phyloP scores from a whole-genome alignment of 2,113 vertebrate species.

The Sitta europaea region DNA sequence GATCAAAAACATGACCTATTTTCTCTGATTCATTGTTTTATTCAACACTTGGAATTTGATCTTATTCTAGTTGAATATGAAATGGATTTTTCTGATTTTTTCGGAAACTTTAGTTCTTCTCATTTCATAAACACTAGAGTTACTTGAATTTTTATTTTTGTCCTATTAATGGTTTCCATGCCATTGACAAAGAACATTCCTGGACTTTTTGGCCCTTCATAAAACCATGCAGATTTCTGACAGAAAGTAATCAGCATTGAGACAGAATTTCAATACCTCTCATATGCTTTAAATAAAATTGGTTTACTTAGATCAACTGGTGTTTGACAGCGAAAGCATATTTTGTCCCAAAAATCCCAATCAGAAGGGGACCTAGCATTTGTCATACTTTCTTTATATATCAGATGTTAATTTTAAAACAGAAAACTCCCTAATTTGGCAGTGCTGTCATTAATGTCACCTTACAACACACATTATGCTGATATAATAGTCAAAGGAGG shows the following conservation, averaged over 20 bases:
- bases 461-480: neutral
- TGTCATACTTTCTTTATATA: neutral
- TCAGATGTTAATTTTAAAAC: neutral
- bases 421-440: neutral
- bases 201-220: accelerated
- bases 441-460: neutral
- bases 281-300: neutral
- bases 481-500: neutral
- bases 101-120: neutral
- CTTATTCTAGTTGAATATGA: neutral
- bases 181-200: neutral
- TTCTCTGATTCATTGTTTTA: neutral
- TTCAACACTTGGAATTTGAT: neutral
- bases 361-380: neutral
- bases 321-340: neutral
- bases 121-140: neutral
- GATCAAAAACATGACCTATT: neutral
- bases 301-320: neutral
- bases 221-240: neutral
- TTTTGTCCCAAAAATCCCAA: neutral
- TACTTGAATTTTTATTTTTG: neutral
- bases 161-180: neutral
- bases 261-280: neutral
- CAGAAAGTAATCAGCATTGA: neutral
- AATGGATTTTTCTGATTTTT: neutral